Percentiles rank a stretch among this genome's conserved stretches.
phyloP scores from a whole-genome alignment of 2,888 invertebrate genomes.

The Eurois occulta region DNA sequence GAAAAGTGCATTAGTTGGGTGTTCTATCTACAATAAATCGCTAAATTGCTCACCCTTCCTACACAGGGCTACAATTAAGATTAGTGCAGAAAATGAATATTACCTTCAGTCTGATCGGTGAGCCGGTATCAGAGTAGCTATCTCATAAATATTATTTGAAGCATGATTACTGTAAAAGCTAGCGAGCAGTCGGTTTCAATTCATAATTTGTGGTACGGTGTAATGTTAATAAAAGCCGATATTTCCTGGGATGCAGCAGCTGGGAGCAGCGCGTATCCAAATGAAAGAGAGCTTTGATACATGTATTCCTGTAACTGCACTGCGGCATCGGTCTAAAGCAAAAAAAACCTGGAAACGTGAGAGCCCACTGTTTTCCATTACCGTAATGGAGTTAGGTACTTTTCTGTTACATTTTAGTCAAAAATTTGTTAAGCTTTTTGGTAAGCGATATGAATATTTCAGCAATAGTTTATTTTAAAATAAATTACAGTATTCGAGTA shows the following conservation, averaged over 20 bases:
- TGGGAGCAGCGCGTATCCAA: slow-evolving; percentile 78
- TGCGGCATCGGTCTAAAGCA: slow-evolving; percentile 83
- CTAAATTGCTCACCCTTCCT: slow-evolving; percentile 35
- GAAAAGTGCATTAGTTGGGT: slow-evolving; percentile 69
- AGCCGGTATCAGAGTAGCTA: slow-evolving; percentile 22
- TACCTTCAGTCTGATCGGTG: slow-evolving; percentile 21
- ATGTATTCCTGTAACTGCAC: slow-evolving; percentile 87
- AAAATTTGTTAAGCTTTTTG: slow-evolving; percentile 73
- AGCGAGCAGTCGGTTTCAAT: slow-evolving; percentile 67
- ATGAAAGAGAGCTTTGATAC: slow-evolving; percentile 87
- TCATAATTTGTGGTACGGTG: slow-evolving; percentile 79
- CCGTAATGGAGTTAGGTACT: slow-evolving; percentile 86
- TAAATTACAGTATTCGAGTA: slow-evolving; percentile 56
- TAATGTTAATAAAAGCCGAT: slow-evolving; percentile 84
- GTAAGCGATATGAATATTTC: slow-evolving; percentile 58
- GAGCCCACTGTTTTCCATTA: slow-evolving; percentile 88
- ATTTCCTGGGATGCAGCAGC: slow-evolving; percentile 78
- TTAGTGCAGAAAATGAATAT: slow-evolving; percentile 34
- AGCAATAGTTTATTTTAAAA: slow-evolving; percentile 64
- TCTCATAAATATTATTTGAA: slow-evolving; percentile 56
- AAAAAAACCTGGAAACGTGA: slow-evolving; percentile 80
- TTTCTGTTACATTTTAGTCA: slow-evolving; percentile 82
- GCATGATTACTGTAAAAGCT: slow-evolving; percentile 71
- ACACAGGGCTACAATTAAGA: slow-evolving; percentile 8
- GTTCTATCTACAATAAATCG: slow-evolving; percentile 64